A percentile compares a stretch with the other conserved stretches of the same genome.
Evolutionary conservation across 2,113 vertebrate species (phyloP).

Genomic region (Psittacula cyanocephala): DNA sequence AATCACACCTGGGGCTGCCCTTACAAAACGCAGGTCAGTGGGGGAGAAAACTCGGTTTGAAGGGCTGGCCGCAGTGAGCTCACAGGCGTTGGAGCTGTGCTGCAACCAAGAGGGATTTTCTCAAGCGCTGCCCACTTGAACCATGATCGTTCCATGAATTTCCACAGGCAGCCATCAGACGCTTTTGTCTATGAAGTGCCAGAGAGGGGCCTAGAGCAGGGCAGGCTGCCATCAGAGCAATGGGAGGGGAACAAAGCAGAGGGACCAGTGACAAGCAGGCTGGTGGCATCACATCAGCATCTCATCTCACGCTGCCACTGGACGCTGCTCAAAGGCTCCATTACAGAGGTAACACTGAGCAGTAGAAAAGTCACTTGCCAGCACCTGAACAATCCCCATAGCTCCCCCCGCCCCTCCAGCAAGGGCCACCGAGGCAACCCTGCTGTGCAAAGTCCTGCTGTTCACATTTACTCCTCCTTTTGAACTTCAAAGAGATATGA

Average conservation of each 20-base stretch:
- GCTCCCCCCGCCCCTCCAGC: neutral
- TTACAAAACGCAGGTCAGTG: neutral
- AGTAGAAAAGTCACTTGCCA: rapidly evolving
- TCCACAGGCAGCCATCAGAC: neutral
- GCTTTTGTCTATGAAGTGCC: neutral
- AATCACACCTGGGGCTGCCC: neutral
- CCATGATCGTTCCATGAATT: rapidly evolving
- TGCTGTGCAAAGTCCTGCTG: neutral
- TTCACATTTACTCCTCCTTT: neutral
- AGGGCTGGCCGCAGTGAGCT: neutral
- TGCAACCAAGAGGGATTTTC: neutral
- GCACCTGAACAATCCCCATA: neutral
- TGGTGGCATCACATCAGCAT: neutral
- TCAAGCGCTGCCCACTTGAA: rapidly evolving
- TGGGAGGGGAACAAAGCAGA: neutral
- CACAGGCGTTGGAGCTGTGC: rapidly evolving
- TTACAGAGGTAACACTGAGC: rapidly evolving
- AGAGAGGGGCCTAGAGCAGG: neutral
- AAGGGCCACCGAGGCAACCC: neutral
- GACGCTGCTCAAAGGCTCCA: rapidly evolving
- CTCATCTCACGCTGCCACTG: neutral
- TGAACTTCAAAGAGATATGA: neutral
- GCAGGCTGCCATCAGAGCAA: rapidly evolving
- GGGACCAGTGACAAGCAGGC: neutral
- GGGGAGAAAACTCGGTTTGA: neutral